Base-by-base conservation (phyloP, 2,888 invertebrate genomes). In the Steinernema hermaphroditum region DNA sequence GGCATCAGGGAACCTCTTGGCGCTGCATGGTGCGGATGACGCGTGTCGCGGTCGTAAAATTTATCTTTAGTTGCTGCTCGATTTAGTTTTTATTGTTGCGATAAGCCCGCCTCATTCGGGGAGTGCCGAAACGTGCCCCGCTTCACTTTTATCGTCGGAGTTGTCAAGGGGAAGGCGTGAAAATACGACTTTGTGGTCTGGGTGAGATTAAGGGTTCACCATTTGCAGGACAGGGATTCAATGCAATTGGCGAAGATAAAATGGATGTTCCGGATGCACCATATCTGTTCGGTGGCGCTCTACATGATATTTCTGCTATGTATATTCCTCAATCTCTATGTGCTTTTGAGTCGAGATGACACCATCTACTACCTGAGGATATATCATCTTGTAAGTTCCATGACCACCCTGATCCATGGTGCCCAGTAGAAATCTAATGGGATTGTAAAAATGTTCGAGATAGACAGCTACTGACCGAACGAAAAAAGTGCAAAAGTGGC, bases 331-430 rank as follows among this genome's bases (percentile, higher is more conserved):
- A 84, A 84, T 74, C 75, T 84, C 24, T 84, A 84, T 73, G 82
- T 81, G 8, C 77, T 84, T 43, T 70, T 84, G 27, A 81, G 80
- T 69, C 70, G 82, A 68, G 79, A 76, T 27, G 83, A 85, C 76
- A 85, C 85, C 0, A 81, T 85, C 19, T 81, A 80, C 75, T 84
- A 83, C 72, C 74, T 85, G 34, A 71, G 85, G 22, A 76, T 85
- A 2, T 85, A 85, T 68, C 83, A 85, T 71, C 72, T 79, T 72
- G 84, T 84, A 46, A 68, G 78, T 44, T 69, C 12, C 22, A 12
- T 29, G 37, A 4, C 12, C 37, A 4, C 12, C 12, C 37, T 12
- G 4, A 37, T 12, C 12, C 6, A 37, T 37, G 37, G 6, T 37
- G 12, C 37, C 12, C 12, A 37, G 12, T 37, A 12, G 4, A 37